Percentiles rank a stretch among this genome's conserved stretches.
Evolutionary conservation across 2,113 vertebrate species (phyloP).

Genomic region (Ictalurus punctatus): DNA sequence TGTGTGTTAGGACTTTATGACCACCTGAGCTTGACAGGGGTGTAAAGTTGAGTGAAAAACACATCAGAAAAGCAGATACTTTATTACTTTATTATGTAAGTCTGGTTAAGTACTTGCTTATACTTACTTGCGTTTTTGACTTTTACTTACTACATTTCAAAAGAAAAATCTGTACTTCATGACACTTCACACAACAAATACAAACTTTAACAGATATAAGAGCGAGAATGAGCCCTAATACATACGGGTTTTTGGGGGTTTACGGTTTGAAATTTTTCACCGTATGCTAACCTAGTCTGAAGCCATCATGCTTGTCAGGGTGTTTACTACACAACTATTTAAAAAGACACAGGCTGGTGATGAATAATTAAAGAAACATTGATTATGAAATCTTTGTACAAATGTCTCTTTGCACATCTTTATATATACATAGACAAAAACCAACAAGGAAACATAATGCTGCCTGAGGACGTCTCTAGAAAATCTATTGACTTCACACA

Average conservation of each 20-base stretch:
- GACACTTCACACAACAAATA: background rate
- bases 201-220: background rate
- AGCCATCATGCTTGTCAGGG: background rate
- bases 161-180: background rate
- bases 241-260: background rate
- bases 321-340: too few relatives aligned
- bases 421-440: background rate
- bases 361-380: too few relatives aligned
- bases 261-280: background rate
- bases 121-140: background rate
- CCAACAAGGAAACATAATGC: background rate
- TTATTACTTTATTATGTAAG: background rate
- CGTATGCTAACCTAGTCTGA: background rate
- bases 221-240: background rate
- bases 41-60: background rate
- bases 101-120: background rate
- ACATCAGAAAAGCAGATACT: background rate
- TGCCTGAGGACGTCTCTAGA: background rate
- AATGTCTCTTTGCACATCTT: background rate
- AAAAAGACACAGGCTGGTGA: too few relatives aligned
- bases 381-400: background rate
- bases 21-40: background rate
- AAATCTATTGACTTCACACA: background rate
- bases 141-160: background rate
- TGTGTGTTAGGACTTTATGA: background rate